A percentile compares a stretch with the other conserved stretches of the same genome.
phyloP scores from a whole-genome alignment of 53 echinoderm and acorn worm genomes.

The Apostichopus leukothele region DNA sequence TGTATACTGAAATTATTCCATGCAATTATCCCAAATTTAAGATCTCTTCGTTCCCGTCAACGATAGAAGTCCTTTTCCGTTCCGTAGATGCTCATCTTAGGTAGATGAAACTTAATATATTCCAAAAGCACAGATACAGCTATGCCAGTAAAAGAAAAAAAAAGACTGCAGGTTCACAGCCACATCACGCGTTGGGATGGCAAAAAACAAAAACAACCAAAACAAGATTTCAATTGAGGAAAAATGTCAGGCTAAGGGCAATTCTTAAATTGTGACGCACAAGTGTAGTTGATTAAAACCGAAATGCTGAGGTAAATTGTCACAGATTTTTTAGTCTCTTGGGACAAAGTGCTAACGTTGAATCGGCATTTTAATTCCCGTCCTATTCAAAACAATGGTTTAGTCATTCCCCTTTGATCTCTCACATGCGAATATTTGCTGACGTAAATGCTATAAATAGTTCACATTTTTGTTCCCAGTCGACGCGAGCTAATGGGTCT shows the following conservation, averaged over 20 bases:
- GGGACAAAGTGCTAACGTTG: constrained; percentile 6
- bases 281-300: constrained; percentile 21
- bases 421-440: constrained; percentile 17
- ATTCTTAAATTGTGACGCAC: constrained; percentile 11
- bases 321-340: constrained; percentile 20
- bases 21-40: too few species aligned
- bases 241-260: neutral
- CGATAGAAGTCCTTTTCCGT: too few species aligned
- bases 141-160: too few species aligned
- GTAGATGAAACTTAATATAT: too few species aligned
- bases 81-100: too few species aligned
- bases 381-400: constrained; percentile 32
- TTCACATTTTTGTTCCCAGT: constrained; percentile 36
- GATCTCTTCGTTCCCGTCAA: too few species aligned
- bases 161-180: too few species aligned
- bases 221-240: neutral
- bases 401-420: constrained; percentile 36
- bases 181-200: neutral
- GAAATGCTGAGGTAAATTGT: constrained; percentile 43
- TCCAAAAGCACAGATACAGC: too few species aligned
- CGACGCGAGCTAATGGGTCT: constrained; percentile 29
- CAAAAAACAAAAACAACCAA: neutral
- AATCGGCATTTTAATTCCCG: constrained; percentile 32
- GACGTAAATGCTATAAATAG: constrained; percentile 38
- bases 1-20: too few species aligned